Evolutionary conservation across 2,797 vertebrate species (phyloP).

Genomic region (Schizopygopsis pylzovi): DNA sequence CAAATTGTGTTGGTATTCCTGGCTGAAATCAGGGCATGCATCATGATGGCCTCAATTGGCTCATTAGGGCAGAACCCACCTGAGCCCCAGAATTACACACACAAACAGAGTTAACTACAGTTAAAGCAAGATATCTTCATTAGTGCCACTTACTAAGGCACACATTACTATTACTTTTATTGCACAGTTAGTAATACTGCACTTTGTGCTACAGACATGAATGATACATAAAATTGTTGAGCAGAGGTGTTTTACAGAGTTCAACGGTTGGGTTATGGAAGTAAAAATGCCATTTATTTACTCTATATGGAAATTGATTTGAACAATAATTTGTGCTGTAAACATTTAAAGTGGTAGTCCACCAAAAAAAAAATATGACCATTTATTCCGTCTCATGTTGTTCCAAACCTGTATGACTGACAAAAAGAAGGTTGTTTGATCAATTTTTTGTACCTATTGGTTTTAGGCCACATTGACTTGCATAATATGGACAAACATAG

Average conservation of each 20-base stretch:
- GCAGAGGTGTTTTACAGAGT: neutral
- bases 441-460: neutral
- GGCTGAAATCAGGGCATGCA: slow-evolving; percentile 61
- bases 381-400: neutral
- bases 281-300: neutral
- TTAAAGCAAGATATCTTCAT: slow-evolving; percentile 34
- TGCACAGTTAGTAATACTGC: neutral
- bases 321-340: neutral
- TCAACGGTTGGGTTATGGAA: neutral
- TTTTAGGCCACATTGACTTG: neutral
- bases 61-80: slow-evolving; percentile 58
- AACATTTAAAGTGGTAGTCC: neutral
- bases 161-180: neutral
- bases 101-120: slow-evolving; percentile 42
- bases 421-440: neutral
- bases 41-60: slow-evolving; percentile 58
- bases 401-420: neutral
- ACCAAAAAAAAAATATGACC: neutral
- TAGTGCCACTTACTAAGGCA: neutral
- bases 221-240: neutral
- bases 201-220: neutral
- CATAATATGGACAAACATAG: neutral
- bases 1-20: slow-evolving; percentile 57
- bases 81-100: slow-evolving; percentile 50
- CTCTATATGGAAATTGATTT: neutral